Evolutionary conservation across 92 coral and sea anemone species (phyloP).

Genomic region (Scolanthus callimorphus): DNA sequence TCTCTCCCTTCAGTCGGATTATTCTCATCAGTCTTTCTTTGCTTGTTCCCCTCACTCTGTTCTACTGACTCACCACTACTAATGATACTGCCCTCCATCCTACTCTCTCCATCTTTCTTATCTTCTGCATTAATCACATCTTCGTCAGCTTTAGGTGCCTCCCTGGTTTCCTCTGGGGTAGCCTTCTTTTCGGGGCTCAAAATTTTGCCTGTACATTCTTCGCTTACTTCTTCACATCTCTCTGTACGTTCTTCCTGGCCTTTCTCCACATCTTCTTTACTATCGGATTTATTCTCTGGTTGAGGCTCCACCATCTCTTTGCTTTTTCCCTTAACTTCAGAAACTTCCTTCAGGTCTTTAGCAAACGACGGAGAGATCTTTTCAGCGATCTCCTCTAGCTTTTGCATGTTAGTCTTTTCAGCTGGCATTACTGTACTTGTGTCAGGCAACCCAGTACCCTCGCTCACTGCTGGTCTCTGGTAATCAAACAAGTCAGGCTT

Average conservation of each 20-base stretch:
- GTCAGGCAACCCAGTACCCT: neutral
- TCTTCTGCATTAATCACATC: too few relatives aligned
- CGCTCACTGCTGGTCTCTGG: conserved; percentile 3
- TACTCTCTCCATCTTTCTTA: neutral
- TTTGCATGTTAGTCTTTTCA: conserved; percentile 34
- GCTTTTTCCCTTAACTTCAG: neutral
- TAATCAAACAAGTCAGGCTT: neutral
- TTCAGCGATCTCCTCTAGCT: conserved; percentile 28
- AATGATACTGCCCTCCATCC: too few relatives aligned
- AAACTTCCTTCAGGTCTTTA: neutral
- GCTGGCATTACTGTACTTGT: neutral
- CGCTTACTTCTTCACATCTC: neutral
- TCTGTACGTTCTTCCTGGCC: neutral
- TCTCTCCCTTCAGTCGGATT: neutral
- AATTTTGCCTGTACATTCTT: too few relatives aligned
- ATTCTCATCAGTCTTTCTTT: neutral
- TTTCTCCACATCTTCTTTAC: neutral
- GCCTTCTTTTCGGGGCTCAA: too few relatives aligned
- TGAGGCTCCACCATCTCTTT: neutral
- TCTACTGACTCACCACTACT: too few relatives aligned
- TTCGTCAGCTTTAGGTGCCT: too few relatives aligned
- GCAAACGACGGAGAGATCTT: conserved; percentile 27
- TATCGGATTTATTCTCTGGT: neutral
- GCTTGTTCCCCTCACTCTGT: too few relatives aligned
- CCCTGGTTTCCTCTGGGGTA: too few relatives aligned